Conservation (phyloP, 2,113 vertebrate species). For the Plecotus auritus region DNA sequence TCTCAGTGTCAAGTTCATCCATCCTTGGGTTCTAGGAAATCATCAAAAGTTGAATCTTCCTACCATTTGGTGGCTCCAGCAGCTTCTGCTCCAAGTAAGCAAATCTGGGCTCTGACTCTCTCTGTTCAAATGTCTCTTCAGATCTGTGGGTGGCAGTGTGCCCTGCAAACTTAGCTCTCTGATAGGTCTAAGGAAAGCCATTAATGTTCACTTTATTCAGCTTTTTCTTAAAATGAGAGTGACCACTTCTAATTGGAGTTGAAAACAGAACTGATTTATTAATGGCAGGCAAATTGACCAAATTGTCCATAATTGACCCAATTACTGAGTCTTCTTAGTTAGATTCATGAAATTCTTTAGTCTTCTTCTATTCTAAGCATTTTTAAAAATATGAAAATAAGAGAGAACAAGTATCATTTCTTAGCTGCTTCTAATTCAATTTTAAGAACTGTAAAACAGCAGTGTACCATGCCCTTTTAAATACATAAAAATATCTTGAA, state of each 20-base stretch:
- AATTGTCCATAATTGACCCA: background rate
- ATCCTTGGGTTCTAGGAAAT: background rate
- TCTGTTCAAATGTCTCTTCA: background rate
- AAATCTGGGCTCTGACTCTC: background rate
- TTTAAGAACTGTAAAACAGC: background rate
- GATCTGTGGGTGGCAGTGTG: background rate
- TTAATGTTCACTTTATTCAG: background rate
- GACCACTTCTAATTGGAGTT: background rate
- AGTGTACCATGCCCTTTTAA: background rate
- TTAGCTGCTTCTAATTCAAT: background rate
- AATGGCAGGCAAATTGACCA: background rate
- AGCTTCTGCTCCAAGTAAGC: background rate
- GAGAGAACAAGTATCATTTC: background rate
- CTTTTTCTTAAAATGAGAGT: background rate
- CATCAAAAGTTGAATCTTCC: background rate
- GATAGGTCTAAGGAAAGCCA: background rate
- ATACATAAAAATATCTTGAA: background rate
- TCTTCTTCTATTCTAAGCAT: background rate
- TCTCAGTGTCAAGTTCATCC: background rate
- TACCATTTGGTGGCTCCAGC: background rate
- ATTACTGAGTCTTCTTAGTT: background rate
- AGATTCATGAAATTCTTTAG: background rate
- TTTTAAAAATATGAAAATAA: background rate
- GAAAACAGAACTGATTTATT: background rate
- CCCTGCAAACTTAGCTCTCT: background rate